phyloP scores from a whole-genome alignment of 1,140 invertebrate species.

The Bathynomus jamesi region DNA sequence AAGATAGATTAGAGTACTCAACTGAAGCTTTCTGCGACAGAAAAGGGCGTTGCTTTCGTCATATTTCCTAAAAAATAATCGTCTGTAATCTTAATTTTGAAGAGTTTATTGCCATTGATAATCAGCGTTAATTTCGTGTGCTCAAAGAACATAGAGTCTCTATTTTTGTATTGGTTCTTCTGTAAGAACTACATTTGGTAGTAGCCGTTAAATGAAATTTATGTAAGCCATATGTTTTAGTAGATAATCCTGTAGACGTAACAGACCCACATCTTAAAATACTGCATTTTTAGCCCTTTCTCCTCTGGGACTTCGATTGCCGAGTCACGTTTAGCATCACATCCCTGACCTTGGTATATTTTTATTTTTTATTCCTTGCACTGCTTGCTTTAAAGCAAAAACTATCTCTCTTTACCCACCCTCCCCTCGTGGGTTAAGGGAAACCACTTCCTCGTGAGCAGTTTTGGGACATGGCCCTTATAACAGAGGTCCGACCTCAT shows the following conservation, averaged over 20 bases:
- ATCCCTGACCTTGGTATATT: not conserved
- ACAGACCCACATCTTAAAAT: not conserved
- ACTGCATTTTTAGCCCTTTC: not conserved
- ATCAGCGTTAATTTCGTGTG: not conserved
- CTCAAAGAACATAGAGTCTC: not conserved
- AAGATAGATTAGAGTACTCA: not conserved
- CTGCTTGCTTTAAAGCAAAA: not conserved
- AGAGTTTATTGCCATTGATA: not conserved
- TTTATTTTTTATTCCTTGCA: not conserved
- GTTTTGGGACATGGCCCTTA: not conserved
- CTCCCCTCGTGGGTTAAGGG: not conserved
- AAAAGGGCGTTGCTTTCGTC: not conserved
- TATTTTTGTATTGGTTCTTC: not conserved
- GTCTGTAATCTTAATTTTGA: not conserved
- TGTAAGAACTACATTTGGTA: too few species aligned
- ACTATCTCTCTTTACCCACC: not conserved
- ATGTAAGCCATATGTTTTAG: not conserved
- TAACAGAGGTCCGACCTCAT: not conserved
- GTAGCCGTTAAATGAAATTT: not conserved
- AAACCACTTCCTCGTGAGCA: not conserved
- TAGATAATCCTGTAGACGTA: not conserved
- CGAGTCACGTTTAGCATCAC: not conserved
- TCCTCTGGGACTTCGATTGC: not conserved
- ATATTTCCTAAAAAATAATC: not conserved
- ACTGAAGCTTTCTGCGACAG: not conserved